Conservation (phyloP, 2,888 invertebrate genomes). For the Clistopyga incitator region DNA sequence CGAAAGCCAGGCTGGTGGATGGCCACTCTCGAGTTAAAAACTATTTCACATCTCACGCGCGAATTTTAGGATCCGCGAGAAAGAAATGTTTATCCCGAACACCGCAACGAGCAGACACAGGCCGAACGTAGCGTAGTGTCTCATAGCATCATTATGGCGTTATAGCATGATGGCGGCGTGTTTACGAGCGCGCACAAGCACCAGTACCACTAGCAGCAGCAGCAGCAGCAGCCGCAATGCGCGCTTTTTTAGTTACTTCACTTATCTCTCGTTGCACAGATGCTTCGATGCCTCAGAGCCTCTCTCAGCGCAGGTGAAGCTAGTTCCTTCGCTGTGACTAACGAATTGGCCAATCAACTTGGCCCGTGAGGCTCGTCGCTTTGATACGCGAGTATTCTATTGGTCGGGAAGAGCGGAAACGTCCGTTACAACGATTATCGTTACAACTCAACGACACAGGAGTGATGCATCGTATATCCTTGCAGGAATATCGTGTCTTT, state of each 20-base stretch:
- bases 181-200: slow-evolving; percentile 27
- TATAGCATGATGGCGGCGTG: slow-evolving; percentile 55
- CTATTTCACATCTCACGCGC: slow-evolving; percentile 19
- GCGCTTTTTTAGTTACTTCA: slow-evolving; percentile 14
- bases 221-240: slow-evolving; percentile 25
- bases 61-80: background rate
- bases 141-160: slow-evolving; percentile 64
- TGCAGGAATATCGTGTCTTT: background rate
- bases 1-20: background rate
- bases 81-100: slow-evolving; percentile 26
- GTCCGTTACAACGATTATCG: background rate
- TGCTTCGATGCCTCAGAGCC: background rate
- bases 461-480: background rate
- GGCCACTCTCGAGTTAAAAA: slow-evolving; percentile 3
- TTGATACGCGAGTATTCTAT: background rate
- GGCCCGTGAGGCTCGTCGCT: background rate
- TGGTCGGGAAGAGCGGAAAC: background rate
- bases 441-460: background rate
- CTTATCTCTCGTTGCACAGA: slow-evolving; percentile 21
- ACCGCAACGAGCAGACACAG: slow-evolving; percentile 21
- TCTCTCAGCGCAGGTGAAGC: slow-evolving; percentile 15
- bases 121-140: slow-evolving; percentile 38
- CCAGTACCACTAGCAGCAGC: slow-evolving; percentile 2
- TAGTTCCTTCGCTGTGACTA: background rate
- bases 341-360: background rate